These are phyloP conservation scores for Setipinna tenuifilis DNA, from an alignment of 2,797 vertebrate genomes.

Conservation along the genomic window DNA sequence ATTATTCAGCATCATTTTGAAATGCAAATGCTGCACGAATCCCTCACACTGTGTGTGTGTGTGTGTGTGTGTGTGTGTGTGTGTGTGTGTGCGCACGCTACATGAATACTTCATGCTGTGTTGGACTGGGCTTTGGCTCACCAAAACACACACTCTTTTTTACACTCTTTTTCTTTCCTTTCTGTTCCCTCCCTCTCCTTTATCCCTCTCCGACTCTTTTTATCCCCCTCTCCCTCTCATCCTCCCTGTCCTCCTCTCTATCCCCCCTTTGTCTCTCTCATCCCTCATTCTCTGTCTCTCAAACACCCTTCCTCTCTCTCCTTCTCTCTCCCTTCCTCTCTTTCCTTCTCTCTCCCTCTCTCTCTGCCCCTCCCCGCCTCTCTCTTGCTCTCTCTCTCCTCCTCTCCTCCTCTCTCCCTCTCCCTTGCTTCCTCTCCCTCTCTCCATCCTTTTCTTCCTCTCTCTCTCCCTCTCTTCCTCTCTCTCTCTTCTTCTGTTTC, in stretches of 20 bases:
- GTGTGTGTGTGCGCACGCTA: too few relatives aligned
- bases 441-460: too few relatives aligned
- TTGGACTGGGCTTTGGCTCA: background rate
- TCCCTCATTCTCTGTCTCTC: too few relatives aligned
- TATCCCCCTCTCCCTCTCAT: too few relatives aligned
- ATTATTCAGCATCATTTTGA: slow-evolving; percentile 2
- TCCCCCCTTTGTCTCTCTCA: too few relatives aligned
- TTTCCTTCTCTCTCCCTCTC: background rate
- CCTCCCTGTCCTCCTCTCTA: background rate
- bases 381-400: too few relatives aligned
- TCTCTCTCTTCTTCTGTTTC: background rate
- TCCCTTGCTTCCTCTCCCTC: too few relatives aligned
- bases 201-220: background rate
- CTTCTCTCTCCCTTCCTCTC: background rate
- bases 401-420: background rate
- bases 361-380: background rate
- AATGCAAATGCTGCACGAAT: slow-evolving; percentile 9
- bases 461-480: too few relatives aligned
- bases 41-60: background rate
- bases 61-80: too few relatives aligned
- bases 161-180: background rate
- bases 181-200: background rate
- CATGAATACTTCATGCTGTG: background rate
- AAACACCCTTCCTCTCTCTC: background rate
- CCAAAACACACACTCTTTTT: background rate